A percentile compares a stretch with the other conserved stretches of the same genome.
Conservation (phyloP, 2,888 invertebrate genomes). For the Nomada fucata region DNA sequence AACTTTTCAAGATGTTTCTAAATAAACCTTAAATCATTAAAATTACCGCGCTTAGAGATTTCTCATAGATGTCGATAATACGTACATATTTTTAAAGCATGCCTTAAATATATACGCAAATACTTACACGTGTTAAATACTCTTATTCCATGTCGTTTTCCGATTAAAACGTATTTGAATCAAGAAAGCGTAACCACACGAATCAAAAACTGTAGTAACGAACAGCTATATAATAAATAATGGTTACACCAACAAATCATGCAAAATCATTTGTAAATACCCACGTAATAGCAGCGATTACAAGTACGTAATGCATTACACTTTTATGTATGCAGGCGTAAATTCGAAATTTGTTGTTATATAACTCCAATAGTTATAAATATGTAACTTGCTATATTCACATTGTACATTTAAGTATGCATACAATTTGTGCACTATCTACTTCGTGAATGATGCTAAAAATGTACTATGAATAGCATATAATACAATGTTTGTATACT, state of each 20-base stretch:
- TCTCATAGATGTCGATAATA: background rate
- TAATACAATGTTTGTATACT: background rate
- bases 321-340: background rate
- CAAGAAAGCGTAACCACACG: background rate
- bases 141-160: background rate
- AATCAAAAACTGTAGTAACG: background rate
- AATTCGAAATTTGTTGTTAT: background rate
- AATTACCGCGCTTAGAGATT: background rate
- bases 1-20: background rate
- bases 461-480: background rate
- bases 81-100: background rate
- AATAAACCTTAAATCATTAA: background rate
- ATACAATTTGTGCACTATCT: background rate
- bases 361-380: background rate
- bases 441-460: background rate
- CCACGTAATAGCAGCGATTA: background rate
- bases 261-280: background rate
- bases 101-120: too few relatives aligned
- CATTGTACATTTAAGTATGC: background rate
- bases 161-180: background rate
- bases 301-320: background rate
- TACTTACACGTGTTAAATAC: background rate
- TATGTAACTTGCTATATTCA: background rate
- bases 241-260: background rate
- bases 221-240: background rate